Evolutionary conservation across 1,140 invertebrate species (phyloP), one percentile per base, ranked within the genome.

Genomic region (Scaptomyza hsui): DNA sequence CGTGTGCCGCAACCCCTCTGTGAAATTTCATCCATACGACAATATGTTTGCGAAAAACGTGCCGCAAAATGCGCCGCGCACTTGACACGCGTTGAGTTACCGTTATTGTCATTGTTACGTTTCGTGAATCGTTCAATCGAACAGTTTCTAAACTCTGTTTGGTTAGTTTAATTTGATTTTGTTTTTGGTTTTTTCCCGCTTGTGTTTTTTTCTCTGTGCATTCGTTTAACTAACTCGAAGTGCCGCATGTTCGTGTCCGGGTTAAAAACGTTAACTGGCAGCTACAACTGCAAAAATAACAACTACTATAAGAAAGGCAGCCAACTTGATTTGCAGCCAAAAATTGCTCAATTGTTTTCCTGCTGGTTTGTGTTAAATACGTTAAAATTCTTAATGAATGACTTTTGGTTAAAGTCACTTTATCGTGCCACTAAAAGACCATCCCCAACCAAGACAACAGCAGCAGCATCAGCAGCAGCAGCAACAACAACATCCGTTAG

Each of bases 311-410:
- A 29, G 0, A 59, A 24, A 42, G 35, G 15, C 68, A 49, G 51
- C 62, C 62, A 45, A 59, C 47, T 16, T n/a, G 39, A 51, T 44
- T 65, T 75, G 62, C 64, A 73, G 35, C 35, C 64, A 55, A 73
- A 24, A 29, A 70, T 73, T 70, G 67, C 59, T 79, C 73, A 64
- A 74, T 72, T 75, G 24, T 70, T 88, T 78, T 69, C 63, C 47
- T 53, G 67, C 60, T 72, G 75, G 52, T 45, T 71, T 61, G 81
- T 77, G 78, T 68, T 88, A 74, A 72, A 68, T 48, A 73, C 64
- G 53, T 70, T 78, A 78, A 67, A 74, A 48, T 83, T 89, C 81
- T 90, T 90, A 78, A 90, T 90, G 89, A 90, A 90, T 83, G 89
- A 83, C 61, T 68, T 80, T 78, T 74, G 89, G 78, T 71, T 77